Evolutionary conservation across 2,113 vertebrate species (phyloP).

Genomic region (Otus sunia): DNA sequence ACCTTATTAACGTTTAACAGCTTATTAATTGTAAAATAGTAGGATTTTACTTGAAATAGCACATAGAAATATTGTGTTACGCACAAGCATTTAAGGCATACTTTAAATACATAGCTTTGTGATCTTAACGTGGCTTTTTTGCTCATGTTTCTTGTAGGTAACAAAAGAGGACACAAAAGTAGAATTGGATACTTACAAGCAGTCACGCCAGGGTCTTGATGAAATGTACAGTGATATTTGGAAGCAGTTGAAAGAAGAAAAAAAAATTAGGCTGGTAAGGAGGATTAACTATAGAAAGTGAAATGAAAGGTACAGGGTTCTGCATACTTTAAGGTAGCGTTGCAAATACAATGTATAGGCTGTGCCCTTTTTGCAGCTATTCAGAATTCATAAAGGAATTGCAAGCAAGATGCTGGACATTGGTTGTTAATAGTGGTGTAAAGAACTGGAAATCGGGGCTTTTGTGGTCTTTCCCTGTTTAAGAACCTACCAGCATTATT

Average conservation of each 20-base stretch:
- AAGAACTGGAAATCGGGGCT: background rate
- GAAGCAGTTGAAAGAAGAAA: conserved; percentile 95
- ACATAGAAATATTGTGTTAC: background rate
- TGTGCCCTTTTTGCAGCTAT: background rate
- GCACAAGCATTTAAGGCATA: background rate
- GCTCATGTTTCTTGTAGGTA: conserved; percentile 75
- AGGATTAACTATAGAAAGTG: background rate
- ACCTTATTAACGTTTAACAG: background rate
- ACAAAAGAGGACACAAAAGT: conserved; percentile 92
- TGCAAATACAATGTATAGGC: background rate
- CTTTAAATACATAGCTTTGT: background rate
- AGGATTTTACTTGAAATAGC: background rate
- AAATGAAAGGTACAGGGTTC: background rate
- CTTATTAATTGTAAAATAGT: background rate
- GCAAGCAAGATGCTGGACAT: background rate
- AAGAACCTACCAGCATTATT: background rate
- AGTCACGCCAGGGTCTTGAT: conserved; percentile 93
- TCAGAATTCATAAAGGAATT: background rate
- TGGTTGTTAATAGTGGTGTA: background rate
- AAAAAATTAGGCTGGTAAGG: conserved; percentile 86
- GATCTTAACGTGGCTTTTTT: background rate
- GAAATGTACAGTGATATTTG: conserved; percentile 97
- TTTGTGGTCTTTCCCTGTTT: background rate
- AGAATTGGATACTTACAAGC: conserved; percentile 96
- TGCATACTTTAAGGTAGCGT: background rate